Evolutionary conservation across 2,113 vertebrate genomes (phyloP).

Genomic region (Callithrix jacchus): DNA sequence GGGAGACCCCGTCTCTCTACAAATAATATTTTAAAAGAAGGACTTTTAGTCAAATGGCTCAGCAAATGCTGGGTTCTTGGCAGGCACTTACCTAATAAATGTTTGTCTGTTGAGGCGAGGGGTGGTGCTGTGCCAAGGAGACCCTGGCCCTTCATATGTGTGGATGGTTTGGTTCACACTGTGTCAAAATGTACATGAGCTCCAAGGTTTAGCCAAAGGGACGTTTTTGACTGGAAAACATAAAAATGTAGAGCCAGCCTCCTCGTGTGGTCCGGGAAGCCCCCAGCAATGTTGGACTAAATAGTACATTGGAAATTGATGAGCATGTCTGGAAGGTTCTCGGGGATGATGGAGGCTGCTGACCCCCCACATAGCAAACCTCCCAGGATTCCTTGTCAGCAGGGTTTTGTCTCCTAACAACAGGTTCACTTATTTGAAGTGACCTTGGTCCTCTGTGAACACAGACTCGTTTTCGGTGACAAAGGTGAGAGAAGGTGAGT

Average conservation of each 20-base stretch:
- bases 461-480: background rate
- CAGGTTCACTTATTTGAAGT: background rate
- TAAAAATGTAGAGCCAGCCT: background rate
- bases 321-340: background rate
- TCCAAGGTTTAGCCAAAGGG: background rate
- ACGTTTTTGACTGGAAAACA: background rate
- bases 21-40: background rate
- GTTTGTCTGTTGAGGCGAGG: background rate
- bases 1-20: no score
- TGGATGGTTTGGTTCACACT: background rate
- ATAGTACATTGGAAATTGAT: background rate
- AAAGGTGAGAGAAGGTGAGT: background rate
- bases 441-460: background rate
- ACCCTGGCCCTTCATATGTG: rapidly evolving
- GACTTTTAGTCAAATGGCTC: background rate
- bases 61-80: background rate
- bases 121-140: rapidly evolving
- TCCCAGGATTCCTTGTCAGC: background rate
- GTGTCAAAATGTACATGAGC: background rate
- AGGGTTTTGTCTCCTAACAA: background rate
- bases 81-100: rapidly evolving
- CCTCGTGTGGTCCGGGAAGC: background rate
- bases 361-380: no score
- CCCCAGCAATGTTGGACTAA: background rate
- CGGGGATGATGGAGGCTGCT: background rate